Evolutionary conservation across 1,140 invertebrate genomes (phyloP), one percentile per base, ranked within the genome.

Genomic region (Rhagoletis zephyria): DNA sequence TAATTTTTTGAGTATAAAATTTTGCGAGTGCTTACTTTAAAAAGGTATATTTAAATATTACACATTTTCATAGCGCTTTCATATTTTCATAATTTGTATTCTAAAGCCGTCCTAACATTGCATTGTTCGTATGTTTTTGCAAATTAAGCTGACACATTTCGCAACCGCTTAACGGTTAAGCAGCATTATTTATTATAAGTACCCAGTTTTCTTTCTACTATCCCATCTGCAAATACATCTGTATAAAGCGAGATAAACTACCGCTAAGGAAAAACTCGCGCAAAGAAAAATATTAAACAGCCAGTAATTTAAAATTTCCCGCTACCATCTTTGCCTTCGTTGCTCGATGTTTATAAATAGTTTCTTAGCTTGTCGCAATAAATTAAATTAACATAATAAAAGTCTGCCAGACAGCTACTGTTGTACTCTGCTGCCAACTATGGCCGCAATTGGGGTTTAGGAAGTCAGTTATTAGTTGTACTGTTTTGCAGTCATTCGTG

Each of bases 301-400:
- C 3, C 10, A 7, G 30, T 16, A 30, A 64, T 64, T 64, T 64
- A 4, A 19, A 19, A 6, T 64, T 64, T 6, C 16, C n/a, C 3
- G 45, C 70, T 74, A 0, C 30, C 30, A 30, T 30, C 30, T 30
- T 42, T 74, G 70, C 48, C n/a, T 14, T 48, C 14, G 5, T 74
- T 48, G 42, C 16, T 0, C 14, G 14, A 42, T 48, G 70, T 48
- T 74, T 74, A 16, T 4, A 51, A 48, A 74, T 74, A 40, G 45
- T 45, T 51, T 42, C 14, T 48, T 74, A 48, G 70, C 40, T 48
- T 48, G 70, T 48, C 70, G 40, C 70, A 48, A 48, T 74, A 74
- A 74, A 74, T 74, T 74, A 74, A 74, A 74, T 74, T 74, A 48
- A 45, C 70, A 74, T 74, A 74, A 74, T 45, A 51, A 74, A 74